These are phyloP conservation scores for Odontesthes bonariensis DNA, from an alignment of 2,113 vertebrate species.

Conservation along the genomic window DNA sequence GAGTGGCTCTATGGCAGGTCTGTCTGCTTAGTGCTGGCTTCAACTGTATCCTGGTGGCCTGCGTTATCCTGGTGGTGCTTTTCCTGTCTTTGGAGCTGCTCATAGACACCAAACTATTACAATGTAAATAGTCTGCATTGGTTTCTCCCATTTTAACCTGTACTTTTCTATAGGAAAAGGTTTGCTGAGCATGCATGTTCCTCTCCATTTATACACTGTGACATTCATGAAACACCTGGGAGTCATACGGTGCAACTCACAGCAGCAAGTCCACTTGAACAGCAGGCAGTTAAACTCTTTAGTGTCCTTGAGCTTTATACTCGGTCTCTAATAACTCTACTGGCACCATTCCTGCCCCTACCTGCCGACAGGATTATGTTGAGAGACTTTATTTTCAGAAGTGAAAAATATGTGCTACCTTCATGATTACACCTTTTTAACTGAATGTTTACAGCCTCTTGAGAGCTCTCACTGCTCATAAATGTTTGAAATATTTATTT, in stretches of 20 bases:
- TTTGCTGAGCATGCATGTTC: conserved; percentile 36
- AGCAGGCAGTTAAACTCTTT: conserved; percentile 13
- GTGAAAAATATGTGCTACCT: background rate
- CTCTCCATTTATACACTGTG: conserved; percentile 25
- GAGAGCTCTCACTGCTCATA: background rate
- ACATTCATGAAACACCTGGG: conserved; percentile 49
- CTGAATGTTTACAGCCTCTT: too few species aligned
- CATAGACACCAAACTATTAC: conserved; percentile 98
- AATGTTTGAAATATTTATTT: background rate
- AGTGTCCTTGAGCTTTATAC: conserved; percentile 36
- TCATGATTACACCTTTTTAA: background rate
- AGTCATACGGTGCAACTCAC: conserved; percentile 6
- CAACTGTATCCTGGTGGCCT: conserved; percentile 98
- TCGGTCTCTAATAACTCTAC: conserved; percentile 4
- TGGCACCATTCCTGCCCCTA: conserved; percentile 16
- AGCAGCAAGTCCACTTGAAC: conserved; percentile 28
- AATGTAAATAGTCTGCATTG: conserved; percentile 88
- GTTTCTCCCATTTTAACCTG: conserved; percentile 23
- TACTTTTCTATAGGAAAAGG: conserved; percentile 1
- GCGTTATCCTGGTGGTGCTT: conserved; percentile 95
- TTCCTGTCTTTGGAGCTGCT: conserved; percentile 97
- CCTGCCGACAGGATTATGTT: background rate
- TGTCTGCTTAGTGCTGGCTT: conserved; percentile 97
- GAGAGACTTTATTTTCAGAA: conserved; percentile 13
- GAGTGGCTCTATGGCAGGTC: conserved; percentile 96